These are phyloP conservation scores for Heloderma charlesbogerti DNA, from an alignment of 2,113 vertebrate species.

Conservation along the genomic window DNA sequence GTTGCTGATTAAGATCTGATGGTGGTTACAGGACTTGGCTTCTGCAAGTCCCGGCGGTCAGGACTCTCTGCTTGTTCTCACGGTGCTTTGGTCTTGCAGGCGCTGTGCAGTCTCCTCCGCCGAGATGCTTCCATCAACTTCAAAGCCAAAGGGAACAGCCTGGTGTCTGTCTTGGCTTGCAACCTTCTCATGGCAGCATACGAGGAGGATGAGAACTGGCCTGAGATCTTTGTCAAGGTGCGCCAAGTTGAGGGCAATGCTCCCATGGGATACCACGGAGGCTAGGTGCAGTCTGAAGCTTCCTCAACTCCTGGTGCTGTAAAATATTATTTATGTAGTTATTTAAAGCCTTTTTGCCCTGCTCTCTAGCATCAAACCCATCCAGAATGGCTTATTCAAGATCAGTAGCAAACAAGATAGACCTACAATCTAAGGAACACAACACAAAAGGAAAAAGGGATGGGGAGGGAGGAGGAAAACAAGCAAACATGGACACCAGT, in stretches of 20 bases:
- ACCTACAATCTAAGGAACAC: background rate
- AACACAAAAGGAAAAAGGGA: background rate
- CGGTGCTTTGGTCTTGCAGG: constrained; percentile 71
- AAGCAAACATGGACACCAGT: background rate
- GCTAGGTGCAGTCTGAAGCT: background rate
- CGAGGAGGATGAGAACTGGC: constrained; percentile 99
- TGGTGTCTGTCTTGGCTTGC: constrained; percentile 95
- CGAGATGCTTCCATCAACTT: constrained; percentile 96
- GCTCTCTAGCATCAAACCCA: background rate
- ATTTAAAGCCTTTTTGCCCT: background rate
- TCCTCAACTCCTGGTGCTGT: background rate
- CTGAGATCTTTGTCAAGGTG: constrained; percentile 98
- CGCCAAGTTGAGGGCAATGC: background rate
- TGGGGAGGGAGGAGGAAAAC: background rate
- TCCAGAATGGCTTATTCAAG: background rate
- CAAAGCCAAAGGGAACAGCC: constrained; percentile 97
- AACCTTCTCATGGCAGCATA: constrained; percentile 98
- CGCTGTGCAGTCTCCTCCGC: constrained; percentile 93
- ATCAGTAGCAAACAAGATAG: background rate
- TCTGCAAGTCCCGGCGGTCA: accelerated
- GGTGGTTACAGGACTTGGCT: accelerated
- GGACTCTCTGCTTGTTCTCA: accelerated
- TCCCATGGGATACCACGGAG: accelerated
- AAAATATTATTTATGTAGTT: background rate
- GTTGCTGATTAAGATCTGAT: background rate